Evolutionary conservation across 1,140 invertebrate genomes (phyloP), one percentile per base, ranked within the genome.

Genomic region (Aphaenogaster ashmeadi): DNA sequence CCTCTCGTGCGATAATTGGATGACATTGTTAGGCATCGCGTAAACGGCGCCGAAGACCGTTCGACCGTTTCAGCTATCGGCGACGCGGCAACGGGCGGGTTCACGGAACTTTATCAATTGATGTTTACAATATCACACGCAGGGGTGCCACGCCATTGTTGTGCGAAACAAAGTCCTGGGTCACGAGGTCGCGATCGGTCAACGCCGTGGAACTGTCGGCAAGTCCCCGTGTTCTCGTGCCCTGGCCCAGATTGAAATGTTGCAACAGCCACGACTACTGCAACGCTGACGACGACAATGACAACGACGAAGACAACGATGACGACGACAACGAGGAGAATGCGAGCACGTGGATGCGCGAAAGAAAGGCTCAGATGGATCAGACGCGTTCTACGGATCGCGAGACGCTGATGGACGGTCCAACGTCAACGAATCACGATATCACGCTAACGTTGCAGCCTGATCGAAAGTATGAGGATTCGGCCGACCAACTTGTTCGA

Each of bases 191-290:
- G 56, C 87, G 64, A 58, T 44, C 80, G 71, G 52, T 64, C 60
- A 74, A 62, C 88, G 80, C 87, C 50, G 71, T 79, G 58, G 62
- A 87, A 62, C 71, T 67, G 64, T 84, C 90, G 60, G 80, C 60
- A 38, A 74, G 44, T 18, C 74, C 86, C 54, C 72, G 87, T 81
- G 62, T 88, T 75, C 87, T 58, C 67, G 87, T 91, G 21, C 86
- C 89, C 47, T 93, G 92, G 92, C 92, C 89, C 15, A 87, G 69
- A 75, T 79, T 94, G 56, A 93, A 88, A 62, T 94, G 93, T 83
- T 94, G 93, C 88, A 87, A 94, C 86, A 90, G 54, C 67, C 92
- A 91, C 66, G 93, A 94, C 75, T 93, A 93, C 66, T 94, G 93
- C 67, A 94, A 94, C 64, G 91, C 81, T 18, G 90, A 8, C 38